Conservation (phyloP, 1,140 invertebrate species). For the Tetramorium alpestre region DNA sequence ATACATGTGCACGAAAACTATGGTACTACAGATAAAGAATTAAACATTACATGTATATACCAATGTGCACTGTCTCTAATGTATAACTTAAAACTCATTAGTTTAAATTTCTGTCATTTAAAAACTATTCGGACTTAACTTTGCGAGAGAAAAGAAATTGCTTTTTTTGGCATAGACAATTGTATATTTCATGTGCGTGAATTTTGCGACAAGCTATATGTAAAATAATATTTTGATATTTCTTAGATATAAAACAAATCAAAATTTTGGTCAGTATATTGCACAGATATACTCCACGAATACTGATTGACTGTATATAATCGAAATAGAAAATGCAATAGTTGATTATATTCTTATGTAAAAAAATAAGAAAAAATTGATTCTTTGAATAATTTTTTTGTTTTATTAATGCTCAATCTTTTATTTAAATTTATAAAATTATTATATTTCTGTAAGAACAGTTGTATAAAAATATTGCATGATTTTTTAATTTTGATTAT, state of each 20-base stretch:
- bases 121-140: neutral
- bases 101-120: neutral
- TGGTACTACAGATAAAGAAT: neutral
- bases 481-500: neutral
- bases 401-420: neutral
- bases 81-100: neutral
- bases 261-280: neutral
- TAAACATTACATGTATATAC: neutral
- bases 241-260: neutral
- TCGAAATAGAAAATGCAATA: slow-evolving; percentile 10
- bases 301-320: neutral
- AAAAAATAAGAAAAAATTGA: neutral
- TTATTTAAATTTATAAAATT: slow-evolving; percentile 8
- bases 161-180: neutral
- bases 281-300: neutral
- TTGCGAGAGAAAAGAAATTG: neutral
- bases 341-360: neutral
- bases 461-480: neutral
- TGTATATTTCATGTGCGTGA: neutral
- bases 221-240: neutral
- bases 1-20: neutral
- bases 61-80: neutral
- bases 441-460: neutral
- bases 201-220: neutral
- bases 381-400: neutral